These are phyloP conservation scores for Datnioides undecimradiatus DNA, from an alignment of 2,113 vertebrate genomes.

Conservation along the genomic window DNA sequence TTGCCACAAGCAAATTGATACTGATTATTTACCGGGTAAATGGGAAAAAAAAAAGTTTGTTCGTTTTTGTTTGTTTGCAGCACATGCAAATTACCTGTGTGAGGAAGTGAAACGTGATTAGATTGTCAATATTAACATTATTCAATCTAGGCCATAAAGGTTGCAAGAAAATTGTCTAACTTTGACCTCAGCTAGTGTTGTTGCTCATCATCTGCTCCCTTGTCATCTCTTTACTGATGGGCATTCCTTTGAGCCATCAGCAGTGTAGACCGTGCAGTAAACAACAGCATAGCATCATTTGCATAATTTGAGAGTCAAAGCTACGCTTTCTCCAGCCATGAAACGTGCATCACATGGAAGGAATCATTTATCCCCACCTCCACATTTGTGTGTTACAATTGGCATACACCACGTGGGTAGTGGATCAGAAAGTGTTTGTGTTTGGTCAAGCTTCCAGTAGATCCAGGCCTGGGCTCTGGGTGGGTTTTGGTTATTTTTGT, in stretches of 20 bases:
- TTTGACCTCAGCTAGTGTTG: constrained; percentile 25
- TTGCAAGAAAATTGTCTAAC: neutral
- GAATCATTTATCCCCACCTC: constrained; percentile 41
- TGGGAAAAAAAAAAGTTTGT: neutral
- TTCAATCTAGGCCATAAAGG: neutral
- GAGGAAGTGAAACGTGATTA: neutral
- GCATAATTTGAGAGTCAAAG: constrained; percentile 58
- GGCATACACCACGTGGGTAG: neutral
- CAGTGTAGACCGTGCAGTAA: constrained; percentile 35
- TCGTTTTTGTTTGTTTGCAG: neutral
- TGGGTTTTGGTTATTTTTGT: no score
- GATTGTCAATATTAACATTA: neutral
- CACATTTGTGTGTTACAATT: constrained; percentile 36
- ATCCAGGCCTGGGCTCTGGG: neutral
- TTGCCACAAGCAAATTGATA: no score
- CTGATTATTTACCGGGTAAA: no score
- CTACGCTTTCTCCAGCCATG: constrained; percentile 58
- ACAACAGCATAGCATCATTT: constrained; percentile 64
- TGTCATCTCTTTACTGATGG: constrained; percentile 42
- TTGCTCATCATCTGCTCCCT: constrained; percentile 12
- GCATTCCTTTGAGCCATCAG: constrained; percentile 38
- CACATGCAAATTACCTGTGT: neutral
- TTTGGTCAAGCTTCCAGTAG: constrained; percentile 26
- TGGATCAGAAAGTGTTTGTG: constrained; percentile 33
- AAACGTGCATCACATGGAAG: constrained; percentile 53